Evolutionary conservation across 2,113 vertebrate genomes (phyloP).

Genomic region (Lynx canadensis): DNA sequence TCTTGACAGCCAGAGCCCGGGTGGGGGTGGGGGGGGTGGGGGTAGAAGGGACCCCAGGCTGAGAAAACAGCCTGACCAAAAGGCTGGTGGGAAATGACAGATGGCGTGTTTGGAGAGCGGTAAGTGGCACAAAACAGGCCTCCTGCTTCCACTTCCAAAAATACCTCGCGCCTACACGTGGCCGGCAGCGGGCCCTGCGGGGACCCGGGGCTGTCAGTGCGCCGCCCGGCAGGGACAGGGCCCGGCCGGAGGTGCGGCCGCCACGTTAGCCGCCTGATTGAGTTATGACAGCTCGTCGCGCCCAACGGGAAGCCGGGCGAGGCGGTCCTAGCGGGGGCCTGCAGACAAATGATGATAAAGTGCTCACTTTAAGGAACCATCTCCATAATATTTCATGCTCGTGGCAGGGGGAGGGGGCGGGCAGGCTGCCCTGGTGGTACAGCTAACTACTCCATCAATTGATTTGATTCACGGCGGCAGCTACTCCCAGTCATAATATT

Average conservation of each 20-base stretch:
- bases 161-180: slow-evolving; percentile 26
- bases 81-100: slow-evolving; percentile 23
- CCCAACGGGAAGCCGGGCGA: slow-evolving; percentile 90
- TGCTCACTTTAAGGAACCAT: slow-evolving; percentile 99
- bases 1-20: not conserved
- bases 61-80: not conserved
- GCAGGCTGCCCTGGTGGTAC: slow-evolving; percentile 89
- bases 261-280: slow-evolving; percentile 96
- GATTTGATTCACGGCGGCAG: slow-evolving; percentile 98
- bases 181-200: not conserved
- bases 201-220: slow-evolving; percentile 20
- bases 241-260: slow-evolving; percentile 82
- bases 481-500: slow-evolving; percentile 98
- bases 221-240: not conserved
- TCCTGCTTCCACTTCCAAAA: slow-evolving; percentile 47
- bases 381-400: slow-evolving; percentile 99
- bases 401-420: slow-evolving; percentile 90
- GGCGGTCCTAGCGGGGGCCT: slow-evolving; percentile 89
- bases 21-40: too few relatives aligned
- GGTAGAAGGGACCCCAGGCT: not conserved
- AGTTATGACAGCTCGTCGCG: slow-evolving; percentile 96
- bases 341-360: slow-evolving; percentile 99
- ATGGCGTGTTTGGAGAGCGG: slow-evolving; percentile 51
- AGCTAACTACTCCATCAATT: slow-evolving; percentile 99
- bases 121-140: slow-evolving; percentile 31